Conservation (phyloP, 2,113 vertebrate species). For the Ageneiosus marmoratus region DNA sequence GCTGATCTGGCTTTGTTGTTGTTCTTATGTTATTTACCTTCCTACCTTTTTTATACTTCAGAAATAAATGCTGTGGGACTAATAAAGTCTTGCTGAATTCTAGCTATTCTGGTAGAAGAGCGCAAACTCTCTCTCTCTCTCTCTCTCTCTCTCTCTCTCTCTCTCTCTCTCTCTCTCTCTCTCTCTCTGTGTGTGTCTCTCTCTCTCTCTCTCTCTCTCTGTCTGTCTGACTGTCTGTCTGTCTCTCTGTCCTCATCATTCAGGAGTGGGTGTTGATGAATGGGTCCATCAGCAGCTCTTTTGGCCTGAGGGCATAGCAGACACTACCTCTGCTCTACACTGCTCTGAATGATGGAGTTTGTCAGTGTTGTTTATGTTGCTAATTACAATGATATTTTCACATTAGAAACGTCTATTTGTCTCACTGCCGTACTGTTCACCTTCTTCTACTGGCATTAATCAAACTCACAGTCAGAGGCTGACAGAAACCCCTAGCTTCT, state of each 20-base stretch:
- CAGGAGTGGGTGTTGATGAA: slow-evolving; percentile 49
- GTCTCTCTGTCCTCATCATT: slow-evolving; percentile 36
- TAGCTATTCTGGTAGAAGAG: neutral
- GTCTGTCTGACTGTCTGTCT: neutral
- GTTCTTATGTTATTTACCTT: slow-evolving; percentile 1
- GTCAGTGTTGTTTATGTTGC: slow-evolving; percentile 48
- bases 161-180: slow-evolving; percentile 9
- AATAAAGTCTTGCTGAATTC: neutral
- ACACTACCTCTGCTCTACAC: slow-evolving; percentile 40
- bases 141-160: neutral
- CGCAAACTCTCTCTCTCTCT: neutral
- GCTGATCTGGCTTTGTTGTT: slow-evolving; percentile 25
- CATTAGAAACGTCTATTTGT: slow-evolving; percentile 37
- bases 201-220: neutral
- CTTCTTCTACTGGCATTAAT: slow-evolving; percentile 34
- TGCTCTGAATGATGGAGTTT: slow-evolving; percentile 46
- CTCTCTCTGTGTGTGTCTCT: slow-evolving; percentile 1
- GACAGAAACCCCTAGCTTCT: neutral
- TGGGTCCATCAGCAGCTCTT: slow-evolving; percentile 49
- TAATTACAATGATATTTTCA: slow-evolving; percentile 52
- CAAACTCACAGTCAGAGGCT: slow-evolving; percentile 33
- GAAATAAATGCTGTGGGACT: neutral
- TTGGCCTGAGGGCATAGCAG: slow-evolving; percentile 36
- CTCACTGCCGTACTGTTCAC: slow-evolving; percentile 21
- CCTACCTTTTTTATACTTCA: neutral